phyloP scores from a whole-genome alignment of 2,888 invertebrate genomes.

The Fragum fragum region DNA sequence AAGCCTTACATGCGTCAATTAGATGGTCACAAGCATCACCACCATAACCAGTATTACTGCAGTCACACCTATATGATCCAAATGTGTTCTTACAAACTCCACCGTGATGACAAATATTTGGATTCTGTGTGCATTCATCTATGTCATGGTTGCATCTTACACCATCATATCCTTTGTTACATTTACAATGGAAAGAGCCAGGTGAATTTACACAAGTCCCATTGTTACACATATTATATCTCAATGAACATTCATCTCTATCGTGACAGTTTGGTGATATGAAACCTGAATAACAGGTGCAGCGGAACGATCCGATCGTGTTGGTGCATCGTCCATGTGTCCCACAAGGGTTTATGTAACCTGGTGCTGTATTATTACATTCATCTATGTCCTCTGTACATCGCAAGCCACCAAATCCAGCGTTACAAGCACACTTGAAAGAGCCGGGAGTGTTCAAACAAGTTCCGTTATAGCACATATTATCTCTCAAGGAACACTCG shows the following conservation, averaged over 20 bases:
- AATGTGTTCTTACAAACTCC: not conserved
- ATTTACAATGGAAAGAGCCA: constrained; percentile 35
- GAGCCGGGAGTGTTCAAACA: constrained; percentile 42
- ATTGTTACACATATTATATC: constrained; percentile 11
- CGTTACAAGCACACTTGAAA: constrained; percentile 25
- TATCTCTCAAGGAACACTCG: constrained; percentile 1
- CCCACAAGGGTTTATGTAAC: not conserved
- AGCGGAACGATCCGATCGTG: constrained; percentile 7
- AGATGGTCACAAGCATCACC: not conserved
- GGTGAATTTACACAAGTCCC: constrained; percentile 35
- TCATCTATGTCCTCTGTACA: constrained; percentile 21
- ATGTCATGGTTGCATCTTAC: constrained; percentile 19
- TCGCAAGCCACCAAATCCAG: constrained; percentile 29
- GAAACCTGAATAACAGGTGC: constrained; percentile 34
- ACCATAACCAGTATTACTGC: not conserved
- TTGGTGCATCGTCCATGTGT: not conserved
- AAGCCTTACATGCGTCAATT: not conserved
- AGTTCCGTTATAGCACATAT: constrained; percentile 20
- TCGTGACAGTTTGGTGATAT: constrained; percentile 32
- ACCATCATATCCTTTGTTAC: constrained; percentile 30
- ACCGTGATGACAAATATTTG: not conserved
- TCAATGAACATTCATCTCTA: constrained; percentile 31
- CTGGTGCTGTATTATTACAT: not conserved
- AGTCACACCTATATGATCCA: not conserved
- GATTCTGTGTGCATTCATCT: constrained; percentile 7